Evolutionary conservation across 2,113 vertebrate species (phyloP).

Genomic region (Macrotis lagotis): DNA sequence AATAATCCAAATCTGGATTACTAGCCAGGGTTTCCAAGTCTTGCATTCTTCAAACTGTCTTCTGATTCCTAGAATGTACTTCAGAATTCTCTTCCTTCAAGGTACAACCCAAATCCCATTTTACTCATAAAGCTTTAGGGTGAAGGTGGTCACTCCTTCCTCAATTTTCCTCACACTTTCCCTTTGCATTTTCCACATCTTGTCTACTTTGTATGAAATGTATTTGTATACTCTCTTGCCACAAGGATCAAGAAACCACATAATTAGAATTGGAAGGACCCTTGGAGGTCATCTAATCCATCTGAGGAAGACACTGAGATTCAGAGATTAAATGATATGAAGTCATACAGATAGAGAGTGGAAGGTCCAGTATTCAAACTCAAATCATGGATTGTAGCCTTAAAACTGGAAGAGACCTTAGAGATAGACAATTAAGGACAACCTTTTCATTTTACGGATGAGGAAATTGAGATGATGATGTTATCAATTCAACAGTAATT

Average conservation of each 20-base stretch:
- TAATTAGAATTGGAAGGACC: not conserved
- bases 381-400: not conserved
- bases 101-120: not conserved
- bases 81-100: not conserved
- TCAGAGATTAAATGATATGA: not conserved
- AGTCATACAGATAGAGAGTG: not conserved
- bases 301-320: not conserved
- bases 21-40: too few species aligned
- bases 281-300: not conserved
- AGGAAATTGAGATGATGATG: not conserved
- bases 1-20: too few species aligned
- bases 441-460: not conserved
- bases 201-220: not conserved
- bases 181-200: not conserved
- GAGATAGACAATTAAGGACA: not conserved
- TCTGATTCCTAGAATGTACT: not conserved
- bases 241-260: not conserved
- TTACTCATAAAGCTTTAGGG: not conserved
- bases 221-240: not conserved
- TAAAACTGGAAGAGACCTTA: not conserved
- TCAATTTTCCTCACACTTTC: not conserved
- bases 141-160: not conserved
- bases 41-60: too few species aligned
- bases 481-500: not conserved
- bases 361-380: not conserved